These are phyloP conservation scores for Aspidoscelis tigris DNA, from an alignment of 2,113 vertebrate species.

Conservation along the genomic window DNA sequence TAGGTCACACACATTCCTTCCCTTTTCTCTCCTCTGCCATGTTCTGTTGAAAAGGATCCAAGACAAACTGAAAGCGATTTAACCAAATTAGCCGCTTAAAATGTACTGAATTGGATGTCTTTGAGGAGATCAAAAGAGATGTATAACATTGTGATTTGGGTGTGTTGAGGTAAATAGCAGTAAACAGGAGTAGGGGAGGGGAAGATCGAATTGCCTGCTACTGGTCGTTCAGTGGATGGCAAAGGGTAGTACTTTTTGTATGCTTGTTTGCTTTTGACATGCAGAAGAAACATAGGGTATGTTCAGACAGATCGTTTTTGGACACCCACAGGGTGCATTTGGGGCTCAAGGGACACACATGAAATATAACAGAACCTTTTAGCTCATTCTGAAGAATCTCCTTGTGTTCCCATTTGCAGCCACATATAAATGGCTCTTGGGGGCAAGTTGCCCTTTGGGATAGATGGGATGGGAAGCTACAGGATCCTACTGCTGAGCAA, in stretches of 20 bases:
- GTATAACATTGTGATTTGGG: slow-evolving; percentile 49
- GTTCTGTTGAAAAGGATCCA: slow-evolving; percentile 64
- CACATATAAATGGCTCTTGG: too few relatives aligned
- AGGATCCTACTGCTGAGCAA: too few relatives aligned
- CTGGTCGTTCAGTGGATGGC: slow-evolving; percentile 37
- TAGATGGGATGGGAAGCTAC: too few relatives aligned
- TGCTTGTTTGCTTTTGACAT: too few relatives aligned
- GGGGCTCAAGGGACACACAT: too few relatives aligned
- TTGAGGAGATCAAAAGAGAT: slow-evolving; percentile 45
- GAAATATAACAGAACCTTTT: too few relatives aligned
- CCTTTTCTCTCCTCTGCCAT: slow-evolving; percentile 58
- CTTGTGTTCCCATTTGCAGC: too few relatives aligned
- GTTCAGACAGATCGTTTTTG: not conserved
- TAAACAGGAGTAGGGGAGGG: not conserved
- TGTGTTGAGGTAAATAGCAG: slow-evolving; percentile 45
- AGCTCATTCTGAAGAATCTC: too few relatives aligned
- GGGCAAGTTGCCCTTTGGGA: too few relatives aligned
- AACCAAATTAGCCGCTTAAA: slow-evolving; percentile 63
- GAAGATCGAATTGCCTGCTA: not conserved
- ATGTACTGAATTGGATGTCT: slow-evolving; percentile 55
- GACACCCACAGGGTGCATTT: too few relatives aligned
- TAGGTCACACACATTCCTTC: slow-evolving; percentile 38
- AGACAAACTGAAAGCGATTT: slow-evolving; percentile 59
- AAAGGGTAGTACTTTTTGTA: slow-evolving; percentile 45
- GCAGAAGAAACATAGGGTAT: too few relatives aligned